Conservation (phyloP, 2,797 vertebrate species). For the Menidia menidia region DNA sequence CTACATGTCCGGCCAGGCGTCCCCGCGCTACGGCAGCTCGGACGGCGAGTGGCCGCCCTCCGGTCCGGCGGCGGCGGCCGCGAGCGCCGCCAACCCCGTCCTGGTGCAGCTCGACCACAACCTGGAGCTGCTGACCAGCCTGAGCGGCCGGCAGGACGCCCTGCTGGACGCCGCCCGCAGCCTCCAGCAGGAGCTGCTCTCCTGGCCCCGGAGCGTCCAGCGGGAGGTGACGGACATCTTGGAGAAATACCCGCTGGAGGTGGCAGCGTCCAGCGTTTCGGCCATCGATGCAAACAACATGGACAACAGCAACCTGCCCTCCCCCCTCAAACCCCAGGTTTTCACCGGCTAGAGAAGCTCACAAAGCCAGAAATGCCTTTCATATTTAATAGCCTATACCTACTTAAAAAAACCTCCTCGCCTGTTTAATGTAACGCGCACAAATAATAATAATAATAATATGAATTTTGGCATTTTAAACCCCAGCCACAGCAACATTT, state of each 20-base stretch:
- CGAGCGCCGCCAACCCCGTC: constrained; percentile 52
- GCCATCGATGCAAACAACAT: constrained; percentile 92
- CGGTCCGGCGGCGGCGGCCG: constrained; percentile 31
- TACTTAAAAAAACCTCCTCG: constrained; percentile 12
- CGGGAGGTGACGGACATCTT: constrained; percentile 90
- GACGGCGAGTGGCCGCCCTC: constrained; percentile 80
- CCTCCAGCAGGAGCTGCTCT: constrained; percentile 89
- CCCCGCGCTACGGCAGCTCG: constrained; percentile 83
- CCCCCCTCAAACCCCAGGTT: constrained; percentile 91
- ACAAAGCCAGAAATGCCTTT: constrained; percentile 3
- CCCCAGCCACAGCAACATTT: not conserved
- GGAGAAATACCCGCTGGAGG: constrained; percentile 91
- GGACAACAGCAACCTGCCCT: constrained; percentile 91
- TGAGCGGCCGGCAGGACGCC: constrained; percentile 89
- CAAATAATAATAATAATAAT: not conserved
- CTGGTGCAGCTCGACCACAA: constrained; percentile 89
- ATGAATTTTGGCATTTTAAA: constrained; percentile 18
- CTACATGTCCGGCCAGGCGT: constrained; percentile 94
- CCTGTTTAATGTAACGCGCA: not conserved
- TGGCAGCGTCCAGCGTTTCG: constrained; percentile 83
- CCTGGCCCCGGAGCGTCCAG: constrained; percentile 89
- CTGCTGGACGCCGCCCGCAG: constrained; percentile 87
- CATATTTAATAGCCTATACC: not conserved
- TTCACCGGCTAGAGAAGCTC: constrained; percentile 85
- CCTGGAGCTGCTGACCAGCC: constrained; percentile 87